Percentiles rank a stretch among this genome's conserved stretches.
Conservation (phyloP, 2,888 invertebrate genomes). For the Embidobia sp. region DNA sequence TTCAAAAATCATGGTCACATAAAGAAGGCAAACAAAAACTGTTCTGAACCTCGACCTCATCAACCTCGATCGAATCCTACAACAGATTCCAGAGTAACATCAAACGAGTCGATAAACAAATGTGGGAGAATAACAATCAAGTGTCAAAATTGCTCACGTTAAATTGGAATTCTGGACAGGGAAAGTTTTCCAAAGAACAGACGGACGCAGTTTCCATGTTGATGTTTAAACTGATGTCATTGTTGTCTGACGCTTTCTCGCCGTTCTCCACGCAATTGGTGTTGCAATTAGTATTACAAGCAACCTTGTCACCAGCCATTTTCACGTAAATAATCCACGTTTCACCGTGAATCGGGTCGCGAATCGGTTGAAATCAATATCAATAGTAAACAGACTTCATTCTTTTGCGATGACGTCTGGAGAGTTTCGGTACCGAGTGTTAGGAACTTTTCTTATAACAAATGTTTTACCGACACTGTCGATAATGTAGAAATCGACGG, state of each 20-base stretch:
- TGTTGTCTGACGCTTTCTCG: constrained; percentile 71
- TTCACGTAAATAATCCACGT: constrained; percentile 5
- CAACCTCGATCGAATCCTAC: too few relatives aligned
- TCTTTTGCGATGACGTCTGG: too few relatives aligned
- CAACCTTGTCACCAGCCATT: constrained; percentile 77
- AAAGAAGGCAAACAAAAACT: too few relatives aligned
- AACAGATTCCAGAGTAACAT: too few relatives aligned
- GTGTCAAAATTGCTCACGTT: constrained; percentile 26
- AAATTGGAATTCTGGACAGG: constrained; percentile 60
- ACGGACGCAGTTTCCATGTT: constrained; percentile 71
- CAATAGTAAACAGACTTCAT: constrained; percentile 1
- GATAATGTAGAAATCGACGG: too few relatives aligned
- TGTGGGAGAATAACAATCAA: neutral
- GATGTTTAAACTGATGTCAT: constrained; percentile 71
- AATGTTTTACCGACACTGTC: too few relatives aligned
- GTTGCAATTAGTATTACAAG: constrained; percentile 71
- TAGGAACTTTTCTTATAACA: too few relatives aligned
- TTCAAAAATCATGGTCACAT: too few relatives aligned
- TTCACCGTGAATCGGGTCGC: neutral
- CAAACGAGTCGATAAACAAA: too few relatives aligned
- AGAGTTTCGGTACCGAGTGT: too few relatives aligned
- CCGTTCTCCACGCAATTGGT: constrained; percentile 70
- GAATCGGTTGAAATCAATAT: constrained; percentile 41
- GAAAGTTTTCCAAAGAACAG: constrained; percentile 29
- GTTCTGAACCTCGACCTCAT: too few relatives aligned